Base-by-base conservation (phyloP, 2,797 vertebrate species). In the Acanthornis magna region DNA sequence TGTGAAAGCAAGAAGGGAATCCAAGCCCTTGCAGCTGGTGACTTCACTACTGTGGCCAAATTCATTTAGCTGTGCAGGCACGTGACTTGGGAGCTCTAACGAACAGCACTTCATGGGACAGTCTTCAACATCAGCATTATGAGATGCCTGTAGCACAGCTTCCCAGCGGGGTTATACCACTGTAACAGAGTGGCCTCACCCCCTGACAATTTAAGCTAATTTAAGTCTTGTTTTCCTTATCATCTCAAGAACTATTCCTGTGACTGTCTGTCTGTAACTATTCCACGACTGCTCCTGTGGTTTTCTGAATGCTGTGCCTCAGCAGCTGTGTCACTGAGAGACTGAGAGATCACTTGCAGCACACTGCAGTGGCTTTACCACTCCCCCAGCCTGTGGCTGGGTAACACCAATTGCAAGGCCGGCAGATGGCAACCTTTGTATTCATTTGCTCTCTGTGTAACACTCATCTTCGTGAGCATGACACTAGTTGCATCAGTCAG, bases 371-470 rank as follows among this genome's bases (percentile, higher is more conserved):
- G 30, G 50, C 50, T 87, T 70, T 68, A 16, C 18, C 43, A 7
- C 18, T 65, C 14, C 38, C 63, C 10, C 54, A 40, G 61, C 42
- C n/a, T 38, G 47, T 14, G 72, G 23, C 12, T 7, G 34, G 36
- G 18, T 45, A 53, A 22, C 36, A 7, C 38, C 7, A 13, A 27
- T n/a, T 50, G 43, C 71, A 71, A 85, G 77, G 71, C 80, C 47
- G 1, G 77, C 80, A 96, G 89, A 87, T 94, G 92, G 92, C 91
- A 92, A 95, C 27, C 76, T 93, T 60, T 53, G 74, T 94, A 30
- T 8, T 93, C 27, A 2, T 47, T 74, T 65, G 54, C 38, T 74
- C 48, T 61, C 50, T 12, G 45, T 12, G 6, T 4, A 47, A 66
- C 36, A 6, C 60, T 88, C 50, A n/a, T 88, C 84, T 80, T 20